Evolutionary conservation across 2,888 invertebrate species (phyloP).

Genomic region (Zootermopsis nevadensis): DNA sequence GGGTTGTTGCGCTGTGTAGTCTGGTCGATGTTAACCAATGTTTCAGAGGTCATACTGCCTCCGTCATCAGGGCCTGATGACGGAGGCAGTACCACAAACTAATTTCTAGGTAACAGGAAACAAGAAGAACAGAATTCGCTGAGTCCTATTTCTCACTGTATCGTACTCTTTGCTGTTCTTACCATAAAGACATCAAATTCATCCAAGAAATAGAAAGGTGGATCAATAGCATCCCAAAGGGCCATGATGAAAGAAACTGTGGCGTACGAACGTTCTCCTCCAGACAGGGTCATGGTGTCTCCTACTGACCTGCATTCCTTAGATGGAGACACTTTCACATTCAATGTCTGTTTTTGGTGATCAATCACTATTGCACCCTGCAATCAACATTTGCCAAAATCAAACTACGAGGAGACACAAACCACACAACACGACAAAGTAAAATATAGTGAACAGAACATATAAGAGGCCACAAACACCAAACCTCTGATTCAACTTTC

Average conservation of each 20-base stretch:
- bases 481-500: too few species aligned
- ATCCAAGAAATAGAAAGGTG: slow-evolving; percentile 94
- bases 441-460: too few species aligned
- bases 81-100: neutral
- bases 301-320: neutral
- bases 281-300: slow-evolving; percentile 74
- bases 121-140: neutral
- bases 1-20: too few species aligned
- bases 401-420: too few species aligned
- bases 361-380: slow-evolving; percentile 41
- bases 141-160: neutral
- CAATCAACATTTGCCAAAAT: neutral
- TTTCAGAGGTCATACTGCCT: too few species aligned
- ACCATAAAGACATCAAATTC: slow-evolving; percentile 99
- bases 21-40: too few species aligned
- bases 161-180: slow-evolving; percentile 51
- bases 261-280: slow-evolving; percentile 96
- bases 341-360: slow-evolving; percentile 21
- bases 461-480: too few species aligned
- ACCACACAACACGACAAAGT: too few species aligned
- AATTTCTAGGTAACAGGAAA: neutral
- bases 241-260: slow-evolving; percentile 94
- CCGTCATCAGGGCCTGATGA: too few species aligned
- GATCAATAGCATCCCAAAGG: slow-evolving; percentile 91
- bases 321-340: slow-evolving; percentile 23